Conservation (phyloP, 2,888 invertebrate genomes). For the Himalopsyche tibetana region DNA sequence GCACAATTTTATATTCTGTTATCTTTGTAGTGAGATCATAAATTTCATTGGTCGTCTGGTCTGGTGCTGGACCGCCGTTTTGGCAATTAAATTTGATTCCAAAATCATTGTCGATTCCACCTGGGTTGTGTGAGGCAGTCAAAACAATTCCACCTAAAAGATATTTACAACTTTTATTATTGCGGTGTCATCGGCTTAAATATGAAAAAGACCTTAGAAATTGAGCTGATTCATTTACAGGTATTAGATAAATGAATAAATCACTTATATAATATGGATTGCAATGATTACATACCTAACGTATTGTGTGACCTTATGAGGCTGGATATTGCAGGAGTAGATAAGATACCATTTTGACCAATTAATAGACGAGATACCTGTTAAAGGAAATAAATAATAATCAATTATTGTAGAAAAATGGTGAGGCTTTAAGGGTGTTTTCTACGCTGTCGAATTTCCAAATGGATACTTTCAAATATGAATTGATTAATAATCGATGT, state of each 20-base stretch:
- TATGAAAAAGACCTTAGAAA: no score
- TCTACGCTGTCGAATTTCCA: no score
- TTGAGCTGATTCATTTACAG: no score
- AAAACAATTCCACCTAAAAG: conserved; percentile 93
- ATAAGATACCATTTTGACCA: conserved; percentile 96
- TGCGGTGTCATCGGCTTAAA: background rate
- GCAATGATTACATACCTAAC: conserved; percentile 74
- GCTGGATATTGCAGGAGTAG: conserved; percentile 97
- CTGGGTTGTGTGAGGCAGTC: conserved; percentile 99
- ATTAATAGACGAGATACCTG: conserved; percentile 90
- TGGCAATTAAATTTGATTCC: conserved; percentile 99
- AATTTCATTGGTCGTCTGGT: conserved; percentile 91
- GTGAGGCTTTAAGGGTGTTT: no score
- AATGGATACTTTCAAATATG: no score
- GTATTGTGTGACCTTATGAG: conserved; percentile 93
- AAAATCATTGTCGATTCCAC: conserved; percentile 97
- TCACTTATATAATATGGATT: no score
- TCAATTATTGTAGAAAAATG: no score
- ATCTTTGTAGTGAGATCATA: conserved; percentile 88
- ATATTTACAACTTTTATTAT: conserved; percentile 5
- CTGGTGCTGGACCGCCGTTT: conserved; percentile 98
- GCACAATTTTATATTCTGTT: conserved; percentile 87
- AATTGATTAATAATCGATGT: no score
- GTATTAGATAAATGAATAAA: no score
- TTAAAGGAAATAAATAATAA: conserved; percentile 61